Evolutionary conservation across 2,888 invertebrate species (phyloP), one percentile per base, ranked within the genome.

Genomic region (Toxonevra muliebris): DNA sequence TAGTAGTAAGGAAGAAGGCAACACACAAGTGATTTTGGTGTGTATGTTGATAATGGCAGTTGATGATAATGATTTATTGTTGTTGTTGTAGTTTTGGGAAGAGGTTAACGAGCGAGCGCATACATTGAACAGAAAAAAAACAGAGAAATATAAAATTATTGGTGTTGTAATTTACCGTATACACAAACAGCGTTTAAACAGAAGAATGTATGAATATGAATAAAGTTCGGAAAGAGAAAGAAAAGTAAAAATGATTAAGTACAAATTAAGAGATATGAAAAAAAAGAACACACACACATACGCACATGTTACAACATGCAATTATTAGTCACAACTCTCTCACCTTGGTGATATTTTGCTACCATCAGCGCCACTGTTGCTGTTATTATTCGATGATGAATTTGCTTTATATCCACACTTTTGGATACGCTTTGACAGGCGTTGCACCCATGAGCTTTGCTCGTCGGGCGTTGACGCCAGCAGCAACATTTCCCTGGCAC

Each of bases 401-500:
- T 93, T 93, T 79, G 95, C 92, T 88, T 95, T 93, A 88, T 94
- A 96, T 76, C 96, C 96, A 87, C 93, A 92, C 85, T 95, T 94
- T 88, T 95, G 94, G 84, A 97, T 95, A 87, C 95, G 94, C 81
- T 94, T 93, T 80, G 94, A 93, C 66, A 98, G 90, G 76, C 95
- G 90, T 74, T 92, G 90, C 75, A 98, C 96, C 98, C 98, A 98
- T 81, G 90, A 90, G 79, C 94, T 93, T 87, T 97, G 97, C 74
- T 95, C 95, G 75, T 95, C 95, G 70, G 90, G 89, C 73, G 91
- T 91, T 65, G 91, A 88, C 70, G 98, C 97, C 82, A 98, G 88
- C 78, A 98, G 88, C 76, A 98, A 88, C 86, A 98, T 88, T 87
- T 98, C 98, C 82, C 97, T 94, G 80, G 98, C 97, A 82, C 91